Evolutionary conservation across 2,888 invertebrate species (phyloP), one percentile per base, ranked within the genome.

Genomic region (Anoplius nigerrimus): DNA sequence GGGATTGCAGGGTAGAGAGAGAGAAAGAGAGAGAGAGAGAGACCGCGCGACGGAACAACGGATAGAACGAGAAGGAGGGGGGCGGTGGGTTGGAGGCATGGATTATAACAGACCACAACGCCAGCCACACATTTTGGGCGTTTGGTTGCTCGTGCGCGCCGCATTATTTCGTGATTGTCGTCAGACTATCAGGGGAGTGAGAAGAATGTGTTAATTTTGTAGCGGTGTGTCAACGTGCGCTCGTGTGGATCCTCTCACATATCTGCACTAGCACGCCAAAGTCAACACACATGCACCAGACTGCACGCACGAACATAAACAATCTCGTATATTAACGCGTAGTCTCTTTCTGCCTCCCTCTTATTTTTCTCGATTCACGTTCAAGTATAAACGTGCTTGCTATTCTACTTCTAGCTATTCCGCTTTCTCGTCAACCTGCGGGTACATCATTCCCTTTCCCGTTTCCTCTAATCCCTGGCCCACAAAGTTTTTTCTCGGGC

Each of bases 91-190:
- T 66, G 62, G 58, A 72, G 76, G 82, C 78, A 74, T 69, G 79
- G 78, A 79, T 77, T 81, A 69, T 74, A 82, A 79, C 83, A 81
- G 82, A 87, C 87, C 87, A 75, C 87, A 86, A 79, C 80, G 77
- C 79, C 79, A 71, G 80, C 84, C 85, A 78, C 86, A 84, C 84
- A 87, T 87, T 87, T 87, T 84, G 83, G 79, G 76, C 83, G 81
- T 73, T 80, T 77, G 81, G 80, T 80, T 80, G 82, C 76, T 77
- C 79, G 80, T 70, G 63, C 79, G 75, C 77, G 79, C 78, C 84
- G 81, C 86, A 85, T 85, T 86, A 86, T 86, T 87, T 86, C 85
- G 84, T 84, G 86, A 87, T 87, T 87, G 87, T 86, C 86, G 84
- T 75, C 82, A 61, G 68, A 76, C 74, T 72, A 66, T 55, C 70